Evolutionary conservation across 2,113 vertebrate genomes (phyloP), one percentile per base, ranked within the genome.

Genomic region (Ovibos moschatus): DNA sequence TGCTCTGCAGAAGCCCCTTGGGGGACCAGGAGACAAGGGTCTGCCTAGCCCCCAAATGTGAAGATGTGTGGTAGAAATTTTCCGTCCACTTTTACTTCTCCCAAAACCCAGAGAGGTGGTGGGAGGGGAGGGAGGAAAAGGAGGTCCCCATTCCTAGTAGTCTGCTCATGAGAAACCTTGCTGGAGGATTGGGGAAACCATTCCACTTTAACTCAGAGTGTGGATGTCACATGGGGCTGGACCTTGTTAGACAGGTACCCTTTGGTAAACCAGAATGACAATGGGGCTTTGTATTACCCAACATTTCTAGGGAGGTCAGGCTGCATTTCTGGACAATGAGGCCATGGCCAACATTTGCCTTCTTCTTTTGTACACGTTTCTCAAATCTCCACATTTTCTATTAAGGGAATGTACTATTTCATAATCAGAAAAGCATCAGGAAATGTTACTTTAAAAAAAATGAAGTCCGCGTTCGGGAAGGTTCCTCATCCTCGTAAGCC

Each of bases 401-500:
- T 87, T 67, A 28, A 47, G 85, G 45, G 53, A 62, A 53, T 50
- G 3, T 55, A 79, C 36, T 94, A 71, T 53, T 50, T 93, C 57
- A 76, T 14, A 79, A 84, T 89, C 88, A 93, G 93, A 93, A 89
- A 96, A 94, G 60, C 55, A 89, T 30, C 8, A 62, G 47, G 33
- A 36, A 21, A 51, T 84, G 94, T 79, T 93, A 89, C 95, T 94
- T 96, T 57, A 55, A 74, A 74, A 79, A 79, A 50, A 90, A 89
- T 93, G 96, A 97, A 97, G 60, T 83, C 43, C 4, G 36, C 19
- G 43, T 91, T 96, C 33, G 9, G 71, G 93, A 98, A 97, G 92
- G 64, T n/a, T 71, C 95, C 92, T 78, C 11, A n/a, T 51, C 55
- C 83, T 33, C 0, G 30, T 45, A n/a, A 87, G 81, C 50, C 76